Conservation (phyloP, 92 coral and sea anemone species). For the Siderastrea radians region DNA sequence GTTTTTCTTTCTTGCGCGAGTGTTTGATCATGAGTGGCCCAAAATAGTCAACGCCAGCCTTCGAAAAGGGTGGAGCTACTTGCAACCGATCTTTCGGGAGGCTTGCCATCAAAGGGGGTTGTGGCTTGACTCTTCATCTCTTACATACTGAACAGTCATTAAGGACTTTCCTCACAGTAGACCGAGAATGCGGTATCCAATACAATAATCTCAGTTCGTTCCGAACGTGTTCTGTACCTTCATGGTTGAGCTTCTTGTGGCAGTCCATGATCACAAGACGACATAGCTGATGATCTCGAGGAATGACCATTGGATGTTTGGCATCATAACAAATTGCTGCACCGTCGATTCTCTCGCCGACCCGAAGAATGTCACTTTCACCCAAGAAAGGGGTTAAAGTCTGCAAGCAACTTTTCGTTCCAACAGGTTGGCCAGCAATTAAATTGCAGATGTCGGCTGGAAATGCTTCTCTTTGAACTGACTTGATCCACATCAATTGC, state of each 20-base stretch:
- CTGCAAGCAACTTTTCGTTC: constrained; percentile 19
- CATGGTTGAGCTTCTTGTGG: constrained; percentile 30
- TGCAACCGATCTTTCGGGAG: constrained; percentile 51
- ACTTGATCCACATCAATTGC: constrained; percentile 28
- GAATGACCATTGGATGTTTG: constrained; percentile 33
- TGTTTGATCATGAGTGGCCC: constrained; percentile 50
- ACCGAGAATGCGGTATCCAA: constrained; percentile 27
- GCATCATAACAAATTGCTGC: constrained; percentile 22
- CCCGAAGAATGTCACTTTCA: constrained; percentile 32
- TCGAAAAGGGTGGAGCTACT: constrained; percentile 46
- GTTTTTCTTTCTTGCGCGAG: constrained; percentile 39
- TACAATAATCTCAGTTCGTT: constrained; percentile 36
- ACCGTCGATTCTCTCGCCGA: constrained; percentile 34
- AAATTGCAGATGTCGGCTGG: constrained; percentile 12
- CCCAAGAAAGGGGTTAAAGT: constrained; percentile 44
- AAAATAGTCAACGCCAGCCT: constrained; percentile 63
- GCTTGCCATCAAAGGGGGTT: constrained; percentile 49
- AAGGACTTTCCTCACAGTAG: constrained; percentile 39
- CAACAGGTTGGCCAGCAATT: not conserved
- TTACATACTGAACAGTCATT: constrained; percentile 33
- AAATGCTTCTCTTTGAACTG: constrained; percentile 25
- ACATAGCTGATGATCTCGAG: constrained; percentile 32
- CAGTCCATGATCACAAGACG: constrained; percentile 39
- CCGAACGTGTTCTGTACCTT: constrained; percentile 21
- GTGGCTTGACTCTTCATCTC: constrained; percentile 25